Evolutionary conservation across 2,797 vertebrate species (phyloP).

Genomic region (Sylvia borin): DNA sequence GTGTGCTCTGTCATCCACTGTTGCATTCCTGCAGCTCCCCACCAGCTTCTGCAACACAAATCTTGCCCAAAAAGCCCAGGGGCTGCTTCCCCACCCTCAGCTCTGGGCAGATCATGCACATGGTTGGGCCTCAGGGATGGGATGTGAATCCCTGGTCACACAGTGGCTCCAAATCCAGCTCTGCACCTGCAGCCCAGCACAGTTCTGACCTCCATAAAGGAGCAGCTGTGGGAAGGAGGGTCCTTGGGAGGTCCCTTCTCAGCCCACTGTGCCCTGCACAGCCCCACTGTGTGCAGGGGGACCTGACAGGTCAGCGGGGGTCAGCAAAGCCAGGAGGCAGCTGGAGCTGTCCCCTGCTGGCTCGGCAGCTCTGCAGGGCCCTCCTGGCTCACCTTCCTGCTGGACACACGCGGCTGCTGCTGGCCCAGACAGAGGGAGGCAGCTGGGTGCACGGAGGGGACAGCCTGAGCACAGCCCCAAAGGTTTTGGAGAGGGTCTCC

Average conservation of each 20-base stretch:
- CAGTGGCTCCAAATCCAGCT: neutral
- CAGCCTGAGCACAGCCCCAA: neutral
- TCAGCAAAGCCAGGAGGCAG: neutral
- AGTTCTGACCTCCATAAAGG: neutral
- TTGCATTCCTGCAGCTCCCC: neutral
- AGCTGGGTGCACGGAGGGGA: neutral
- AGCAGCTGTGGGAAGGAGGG: neutral
- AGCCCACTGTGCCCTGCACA: rapidly evolving
- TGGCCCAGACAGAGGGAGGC: neutral
- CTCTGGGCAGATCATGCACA: rapidly evolving
- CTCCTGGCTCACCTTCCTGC: neutral
- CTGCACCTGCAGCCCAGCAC: neutral
- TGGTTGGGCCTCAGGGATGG: neutral
- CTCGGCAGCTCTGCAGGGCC: neutral
- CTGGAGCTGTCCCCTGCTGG: neutral
- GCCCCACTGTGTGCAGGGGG: neutral
- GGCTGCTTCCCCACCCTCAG: neutral
- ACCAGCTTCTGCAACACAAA: neutral
- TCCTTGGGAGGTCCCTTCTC: neutral
- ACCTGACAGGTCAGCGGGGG: neutral
- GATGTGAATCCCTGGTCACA: rapidly evolving
- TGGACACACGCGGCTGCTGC: neutral
- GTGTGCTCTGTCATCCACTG: neutral
- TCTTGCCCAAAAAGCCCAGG: neutral
- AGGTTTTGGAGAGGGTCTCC: neutral